Base-by-base conservation (phyloP, 2,113 vertebrate species). In the Monopterus albus region DNA sequence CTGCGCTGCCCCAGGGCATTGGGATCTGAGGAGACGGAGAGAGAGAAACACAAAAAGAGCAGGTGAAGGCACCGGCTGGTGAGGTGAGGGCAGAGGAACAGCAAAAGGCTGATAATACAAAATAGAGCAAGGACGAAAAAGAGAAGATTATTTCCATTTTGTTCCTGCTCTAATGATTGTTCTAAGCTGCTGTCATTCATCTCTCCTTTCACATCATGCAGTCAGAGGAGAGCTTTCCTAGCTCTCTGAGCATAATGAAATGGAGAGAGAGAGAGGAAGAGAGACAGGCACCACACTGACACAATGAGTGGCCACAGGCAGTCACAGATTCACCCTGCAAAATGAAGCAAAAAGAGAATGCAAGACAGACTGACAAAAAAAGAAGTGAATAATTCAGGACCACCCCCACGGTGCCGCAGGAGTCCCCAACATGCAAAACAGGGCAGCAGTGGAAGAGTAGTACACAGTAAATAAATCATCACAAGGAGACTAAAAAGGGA, bases 1-100 rank as follows among this genome's bases (percentile, higher is more conserved):
- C 94, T 95, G 0, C 94, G 92, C 86, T 94, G 95, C 69, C 94
- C 95, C 87, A 97, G 84, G 63, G 96, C 95, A 57, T 98, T 98
- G 72, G 98, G 98, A 94, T 98, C 98, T 99, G 80, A 56, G 68
- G 75, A 49, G 33, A 82, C 49, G 85, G 72, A 20, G 79, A 83
- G 78, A 56, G 53, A 60, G 33, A 70, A 25, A 74, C 38, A 82
- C 38, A 82, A 62, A 81, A 33, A 61, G 39, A 69, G 39, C 15
- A 46, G 61, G 76, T 76, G 51, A 83, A 49, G 35, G 52, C 14
- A 2, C 6, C 1, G 18, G 6, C 62, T 49, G 72, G 55, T 35
- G 56, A 84, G 70, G 84, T 67, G 67, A 84, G 43, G 58, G 62
- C 67, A 71, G 47, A 58, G 49, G 11, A 64, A 21, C 35, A 60